Percentiles rank a stretch among this genome's conserved stretches.
phyloP scores from a whole-genome alignment of 2,797 vertebrate genomes.

The Pachyuromys duprasi region DNA sequence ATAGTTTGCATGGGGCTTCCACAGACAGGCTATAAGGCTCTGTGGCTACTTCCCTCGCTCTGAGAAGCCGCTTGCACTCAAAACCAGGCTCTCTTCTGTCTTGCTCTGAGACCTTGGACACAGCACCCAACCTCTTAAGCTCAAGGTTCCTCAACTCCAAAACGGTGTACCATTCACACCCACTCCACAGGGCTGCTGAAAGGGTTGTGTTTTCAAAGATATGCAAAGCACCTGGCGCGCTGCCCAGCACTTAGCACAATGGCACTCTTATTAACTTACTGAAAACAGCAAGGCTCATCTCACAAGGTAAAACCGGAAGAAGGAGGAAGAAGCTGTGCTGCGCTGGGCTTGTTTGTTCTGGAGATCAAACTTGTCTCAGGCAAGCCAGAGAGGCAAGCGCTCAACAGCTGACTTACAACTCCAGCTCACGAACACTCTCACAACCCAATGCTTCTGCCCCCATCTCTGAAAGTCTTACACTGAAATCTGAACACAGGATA shows the following conservation, averaged over 20 bases:
- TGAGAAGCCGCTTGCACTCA: neutral
- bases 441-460: neutral
- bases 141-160: neutral
- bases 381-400: neutral
- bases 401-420: neutral
- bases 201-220: neutral
- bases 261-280: constrained; percentile 6
- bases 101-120: neutral
- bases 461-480: neutral
- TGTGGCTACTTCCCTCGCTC: neutral
- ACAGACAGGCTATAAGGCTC: neutral
- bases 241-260: neutral
- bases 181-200: neutral
- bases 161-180: neutral
- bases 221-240: neutral
- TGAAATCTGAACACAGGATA: neutral
- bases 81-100: neutral
- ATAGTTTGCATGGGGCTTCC: neutral
- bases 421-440: neutral
- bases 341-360: neutral
- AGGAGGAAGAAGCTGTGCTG: neutral
- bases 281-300: neutral
- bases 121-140: neutral
- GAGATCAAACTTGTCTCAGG: neutral
- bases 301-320: neutral